Conservation (phyloP, 2,888 invertebrate species). For the Tachystola acroxantha region DNA sequence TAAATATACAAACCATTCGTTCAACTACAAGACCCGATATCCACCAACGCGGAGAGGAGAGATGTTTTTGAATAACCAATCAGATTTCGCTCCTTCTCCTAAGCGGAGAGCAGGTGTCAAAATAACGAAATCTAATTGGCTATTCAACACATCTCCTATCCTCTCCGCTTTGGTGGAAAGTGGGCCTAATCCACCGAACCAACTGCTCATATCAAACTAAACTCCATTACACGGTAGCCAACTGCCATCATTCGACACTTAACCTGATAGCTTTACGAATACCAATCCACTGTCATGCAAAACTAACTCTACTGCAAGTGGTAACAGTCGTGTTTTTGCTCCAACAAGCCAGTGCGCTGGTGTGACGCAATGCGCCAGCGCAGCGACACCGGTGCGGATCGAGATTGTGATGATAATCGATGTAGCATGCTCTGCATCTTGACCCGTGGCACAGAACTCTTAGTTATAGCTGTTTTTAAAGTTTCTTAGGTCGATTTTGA, state of each 20-base stretch:
- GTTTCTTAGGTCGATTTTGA: too few species aligned
- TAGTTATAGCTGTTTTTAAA: too few species aligned
- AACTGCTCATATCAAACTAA: constrained; percentile 10
- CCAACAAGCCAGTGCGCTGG: constrained; percentile 1
- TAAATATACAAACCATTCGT: too few species aligned
- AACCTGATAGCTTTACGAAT: constrained; percentile 24
- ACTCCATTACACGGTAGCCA: constrained; percentile 19
- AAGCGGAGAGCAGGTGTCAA: too few species aligned
- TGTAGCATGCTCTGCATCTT: constrained; percentile 15
- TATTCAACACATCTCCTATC: too few species aligned
- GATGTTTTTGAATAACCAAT: too few species aligned
- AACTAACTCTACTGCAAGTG: not conserved
- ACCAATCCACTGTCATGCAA: not conserved
- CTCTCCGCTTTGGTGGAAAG: too few species aligned
- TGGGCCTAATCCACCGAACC: too few species aligned
- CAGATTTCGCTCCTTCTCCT: too few species aligned
- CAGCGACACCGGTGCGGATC: constrained; percentile 5
- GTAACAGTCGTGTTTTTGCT: not conserved
- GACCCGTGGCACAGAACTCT: constrained; percentile 15
- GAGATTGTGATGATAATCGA: constrained; percentile 15
- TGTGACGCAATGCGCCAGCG: constrained; percentile 13
- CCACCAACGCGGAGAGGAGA: too few species aligned
- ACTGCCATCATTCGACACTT: constrained; percentile 26
- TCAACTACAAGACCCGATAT: too few species aligned
- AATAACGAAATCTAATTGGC: too few species aligned